Percentiles rank a stretch among this genome's conserved stretches.
phyloP scores from a whole-genome alignment of 2,113 vertebrate genomes.

The Oncorhynchus kisutch region DNA sequence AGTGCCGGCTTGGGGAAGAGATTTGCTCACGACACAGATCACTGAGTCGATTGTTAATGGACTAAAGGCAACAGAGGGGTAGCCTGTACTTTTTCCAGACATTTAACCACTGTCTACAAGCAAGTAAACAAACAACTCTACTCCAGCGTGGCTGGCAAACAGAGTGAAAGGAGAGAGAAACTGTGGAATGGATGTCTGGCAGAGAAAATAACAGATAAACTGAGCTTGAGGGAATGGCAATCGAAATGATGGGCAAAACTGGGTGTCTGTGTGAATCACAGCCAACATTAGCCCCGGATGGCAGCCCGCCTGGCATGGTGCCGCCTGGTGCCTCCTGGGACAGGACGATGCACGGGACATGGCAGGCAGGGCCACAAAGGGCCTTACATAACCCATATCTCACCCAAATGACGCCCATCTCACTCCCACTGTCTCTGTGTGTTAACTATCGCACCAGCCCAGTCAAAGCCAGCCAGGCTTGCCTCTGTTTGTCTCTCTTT shows the following conservation, averaged over 20 bases:
- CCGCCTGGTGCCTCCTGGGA: slow-evolving; percentile 20
- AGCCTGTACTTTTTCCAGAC: slow-evolving; percentile 33
- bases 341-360: neutral
- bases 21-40: slow-evolving; percentile 16
- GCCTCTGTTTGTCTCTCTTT: neutral
- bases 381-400: slow-evolving; percentile 40
- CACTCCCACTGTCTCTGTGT: slow-evolving; percentile 30
- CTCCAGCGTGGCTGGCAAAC: neutral
- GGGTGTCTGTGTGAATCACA: slow-evolving; percentile 52
- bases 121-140: slow-evolving; percentile 41
- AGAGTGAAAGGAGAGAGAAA: neutral
- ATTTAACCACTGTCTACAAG: slow-evolving; percentile 22
- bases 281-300: slow-evolving; percentile 29
- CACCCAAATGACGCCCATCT: slow-evolving; percentile 16
- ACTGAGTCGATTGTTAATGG: slow-evolving; percentile 31
- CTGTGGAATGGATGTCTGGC: neutral
- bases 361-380: neutral
- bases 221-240: slow-evolving; percentile 23
- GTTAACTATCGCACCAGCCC: neutral
- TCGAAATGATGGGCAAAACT: slow-evolving; percentile 53
- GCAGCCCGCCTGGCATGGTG: slow-evolving; percentile 22
- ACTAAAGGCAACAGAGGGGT: slow-evolving; percentile 23
- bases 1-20: slow-evolving; percentile 1
- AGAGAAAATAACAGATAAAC: neutral
- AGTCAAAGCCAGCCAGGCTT: slow-evolving; percentile 17